phyloP scores from a whole-genome alignment of 2,113 vertebrate species.

The Calidris pygmaea region DNA sequence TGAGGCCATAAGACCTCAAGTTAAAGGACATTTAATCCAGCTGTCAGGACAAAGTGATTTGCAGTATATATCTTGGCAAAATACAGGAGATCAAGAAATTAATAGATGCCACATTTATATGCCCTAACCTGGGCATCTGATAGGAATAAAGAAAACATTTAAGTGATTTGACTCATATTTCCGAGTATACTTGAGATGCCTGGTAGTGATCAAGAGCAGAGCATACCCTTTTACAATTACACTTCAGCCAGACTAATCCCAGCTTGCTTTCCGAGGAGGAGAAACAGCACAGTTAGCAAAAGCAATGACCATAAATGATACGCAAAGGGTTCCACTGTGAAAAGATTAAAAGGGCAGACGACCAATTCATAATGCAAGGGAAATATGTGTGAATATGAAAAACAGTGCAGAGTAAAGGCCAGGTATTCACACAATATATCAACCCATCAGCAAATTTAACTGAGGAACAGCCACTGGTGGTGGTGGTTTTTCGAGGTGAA shows the following conservation, averaged over 20 bases:
- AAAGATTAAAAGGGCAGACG: not conserved
- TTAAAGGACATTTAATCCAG: not conserved
- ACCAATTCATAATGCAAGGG: not conserved
- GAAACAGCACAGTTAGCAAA: not conserved
- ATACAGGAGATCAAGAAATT: not conserved
- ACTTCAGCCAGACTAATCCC: not conserved
- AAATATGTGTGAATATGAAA: not conserved
- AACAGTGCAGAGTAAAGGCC: not conserved
- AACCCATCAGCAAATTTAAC: not conserved
- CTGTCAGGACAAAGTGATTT: not conserved
- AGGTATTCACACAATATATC: not conserved
- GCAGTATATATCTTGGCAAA: not conserved
- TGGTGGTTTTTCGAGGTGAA: not conserved
- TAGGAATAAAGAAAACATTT: not conserved
- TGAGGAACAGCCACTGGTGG: not conserved
- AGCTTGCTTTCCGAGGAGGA: not conserved
- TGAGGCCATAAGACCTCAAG: not conserved
- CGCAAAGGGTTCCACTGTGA: not conserved
- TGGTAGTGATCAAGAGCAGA: not conserved
- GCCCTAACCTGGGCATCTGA: not conserved
- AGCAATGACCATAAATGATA: not conserved
- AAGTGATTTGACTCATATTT: not conserved
- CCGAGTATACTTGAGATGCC: not conserved
- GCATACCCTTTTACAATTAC: not conserved
- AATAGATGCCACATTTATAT: not conserved